phyloP scores from a whole-genome alignment of 2,888 invertebrate species.

The Gymnosoma rotundatum region DNA sequence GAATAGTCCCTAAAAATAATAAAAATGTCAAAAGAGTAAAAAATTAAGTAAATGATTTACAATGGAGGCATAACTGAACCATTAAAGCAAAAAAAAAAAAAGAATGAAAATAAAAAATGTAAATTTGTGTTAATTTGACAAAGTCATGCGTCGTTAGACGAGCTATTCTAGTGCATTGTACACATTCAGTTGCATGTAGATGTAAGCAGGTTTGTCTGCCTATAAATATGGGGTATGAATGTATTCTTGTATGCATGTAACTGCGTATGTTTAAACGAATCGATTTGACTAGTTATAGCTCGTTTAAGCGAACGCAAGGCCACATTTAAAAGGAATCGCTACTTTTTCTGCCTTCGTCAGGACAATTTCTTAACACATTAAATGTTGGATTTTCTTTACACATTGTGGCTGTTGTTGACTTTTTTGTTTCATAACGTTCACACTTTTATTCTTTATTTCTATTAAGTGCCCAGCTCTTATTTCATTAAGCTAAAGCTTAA shows the following conservation, averaged over 20 bases:
- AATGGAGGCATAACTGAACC: conserved; percentile 20
- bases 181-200: not conserved
- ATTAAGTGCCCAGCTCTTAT: conserved; percentile 56
- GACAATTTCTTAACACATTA: not conserved
- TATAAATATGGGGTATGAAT: not conserved
- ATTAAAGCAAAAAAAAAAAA: not conserved
- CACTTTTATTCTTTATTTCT: conserved; percentile 48
- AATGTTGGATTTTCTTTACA: conserved; percentile 14
- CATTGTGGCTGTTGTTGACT: conserved; percentile 6
- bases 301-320: conserved; percentile 24
- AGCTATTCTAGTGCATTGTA: conserved; percentile 22
- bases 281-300: not conserved
- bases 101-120: conserved; percentile 50
- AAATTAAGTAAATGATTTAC: conserved; percentile 54
- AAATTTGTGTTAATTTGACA: conserved; percentile 72
- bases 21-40: conserved; percentile 33
- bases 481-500: conserved; percentile 60
- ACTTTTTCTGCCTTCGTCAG: conserved; percentile 38
- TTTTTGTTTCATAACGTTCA: conserved; percentile 49
- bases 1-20: conserved; percentile 15
- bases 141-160: conserved; percentile 70
- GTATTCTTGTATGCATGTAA: not conserved
- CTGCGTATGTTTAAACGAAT: not conserved
- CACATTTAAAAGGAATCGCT: not conserved
- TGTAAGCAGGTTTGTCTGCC: conserved; percentile 5